Conservation (phyloP, 2,113 vertebrate genomes). For the Bubo scandiacus region DNA sequence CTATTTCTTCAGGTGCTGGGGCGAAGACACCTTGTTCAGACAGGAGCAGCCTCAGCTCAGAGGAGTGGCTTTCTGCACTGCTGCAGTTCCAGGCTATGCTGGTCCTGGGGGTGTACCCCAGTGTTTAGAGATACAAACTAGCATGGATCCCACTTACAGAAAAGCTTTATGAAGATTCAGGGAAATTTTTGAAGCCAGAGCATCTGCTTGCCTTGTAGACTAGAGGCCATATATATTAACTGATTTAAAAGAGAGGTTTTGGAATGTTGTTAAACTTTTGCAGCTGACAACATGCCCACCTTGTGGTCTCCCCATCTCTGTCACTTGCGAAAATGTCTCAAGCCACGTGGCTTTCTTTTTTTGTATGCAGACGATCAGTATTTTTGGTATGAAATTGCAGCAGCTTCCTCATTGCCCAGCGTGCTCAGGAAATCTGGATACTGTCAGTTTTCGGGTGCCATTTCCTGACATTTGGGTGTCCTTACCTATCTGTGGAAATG, state of each 20-base stretch:
- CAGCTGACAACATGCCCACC: neutral
- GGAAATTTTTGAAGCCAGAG: neutral
- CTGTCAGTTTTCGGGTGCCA: neutral
- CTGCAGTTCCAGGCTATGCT: neutral
- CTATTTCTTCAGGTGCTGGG: neutral
- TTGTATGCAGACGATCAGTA: neutral
- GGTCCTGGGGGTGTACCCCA: neutral
- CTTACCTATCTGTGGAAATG: neutral
- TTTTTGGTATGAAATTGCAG: neutral
- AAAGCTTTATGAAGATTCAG: neutral
- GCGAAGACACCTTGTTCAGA: neutral
- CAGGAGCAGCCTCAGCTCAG: neutral
- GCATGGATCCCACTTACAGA: neutral
- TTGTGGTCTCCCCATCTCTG: neutral
- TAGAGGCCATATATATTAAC: neutral
- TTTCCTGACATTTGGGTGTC: conserved; percentile 18
- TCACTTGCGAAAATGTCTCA: neutral
- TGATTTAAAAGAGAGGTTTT: neutral
- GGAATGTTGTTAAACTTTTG: neutral
- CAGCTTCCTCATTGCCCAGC: neutral
- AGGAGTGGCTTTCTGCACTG: neutral
- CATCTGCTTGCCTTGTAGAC: neutral
- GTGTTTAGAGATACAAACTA: neutral
- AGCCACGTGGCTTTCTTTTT: neutral
- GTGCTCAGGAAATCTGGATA: neutral